Conservation (phyloP, 1,140 invertebrate genomes). For the Cryptotermes secundus region DNA sequence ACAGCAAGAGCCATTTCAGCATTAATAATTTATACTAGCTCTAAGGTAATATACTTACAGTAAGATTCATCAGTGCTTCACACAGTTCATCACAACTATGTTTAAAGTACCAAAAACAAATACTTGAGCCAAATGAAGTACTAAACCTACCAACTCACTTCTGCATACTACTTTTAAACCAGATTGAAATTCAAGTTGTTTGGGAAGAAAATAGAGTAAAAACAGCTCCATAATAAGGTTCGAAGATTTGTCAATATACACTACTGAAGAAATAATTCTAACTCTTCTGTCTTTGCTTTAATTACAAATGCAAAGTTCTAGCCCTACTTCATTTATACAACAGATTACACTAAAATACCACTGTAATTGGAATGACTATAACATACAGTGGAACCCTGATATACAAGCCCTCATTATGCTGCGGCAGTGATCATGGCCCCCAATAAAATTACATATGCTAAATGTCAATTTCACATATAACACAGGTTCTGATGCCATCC, state of each 20-base stretch:
- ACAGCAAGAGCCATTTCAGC: too few relatives aligned
- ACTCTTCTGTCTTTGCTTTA: not conserved
- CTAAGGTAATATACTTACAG: too few relatives aligned
- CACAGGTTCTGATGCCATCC: too few relatives aligned
- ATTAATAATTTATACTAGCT: too few relatives aligned
- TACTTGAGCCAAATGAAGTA: not conserved
- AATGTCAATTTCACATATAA: too few relatives aligned
- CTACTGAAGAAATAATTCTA: not conserved
- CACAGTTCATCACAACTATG: too few relatives aligned
- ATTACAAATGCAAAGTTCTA: not conserved
- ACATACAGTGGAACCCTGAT: too few relatives aligned
- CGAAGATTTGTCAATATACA: not conserved
- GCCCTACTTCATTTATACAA: constrained; percentile 15
- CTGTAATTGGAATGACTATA: not conserved
- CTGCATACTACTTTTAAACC: not conserved
- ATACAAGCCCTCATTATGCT: too few relatives aligned
- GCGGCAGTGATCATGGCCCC: too few relatives aligned
- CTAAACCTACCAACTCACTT: not conserved
- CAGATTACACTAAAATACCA: not conserved
- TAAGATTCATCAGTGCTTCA: too few relatives aligned
- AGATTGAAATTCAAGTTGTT: not conserved
- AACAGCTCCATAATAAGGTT: not conserved
- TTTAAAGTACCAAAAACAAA: too few relatives aligned
- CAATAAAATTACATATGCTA: too few relatives aligned
- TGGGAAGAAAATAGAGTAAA: not conserved